These are phyloP conservation scores for Machaerirhynchus nigripectus DNA, from an alignment of 2,113 vertebrate genomes.

Conservation along the genomic window DNA sequence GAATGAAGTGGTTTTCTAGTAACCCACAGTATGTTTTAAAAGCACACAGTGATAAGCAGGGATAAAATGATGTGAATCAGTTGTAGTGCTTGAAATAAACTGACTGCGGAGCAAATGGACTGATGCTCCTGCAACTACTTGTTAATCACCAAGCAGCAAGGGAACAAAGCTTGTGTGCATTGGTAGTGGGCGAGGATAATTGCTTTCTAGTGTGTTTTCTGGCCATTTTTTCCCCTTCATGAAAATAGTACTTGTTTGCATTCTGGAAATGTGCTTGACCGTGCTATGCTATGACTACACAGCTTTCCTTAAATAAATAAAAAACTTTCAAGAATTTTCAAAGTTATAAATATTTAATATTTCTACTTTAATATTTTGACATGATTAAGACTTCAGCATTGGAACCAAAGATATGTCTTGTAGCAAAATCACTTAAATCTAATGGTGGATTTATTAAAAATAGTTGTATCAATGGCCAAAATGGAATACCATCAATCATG, in stretches of 20 bases:
- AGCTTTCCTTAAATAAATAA: neutral
- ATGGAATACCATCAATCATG: neutral
- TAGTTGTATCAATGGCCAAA: neutral
- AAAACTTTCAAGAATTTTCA: neutral
- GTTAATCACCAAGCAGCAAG: neutral
- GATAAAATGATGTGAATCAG: neutral
- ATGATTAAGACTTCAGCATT: neutral
- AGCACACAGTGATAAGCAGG: neutral
- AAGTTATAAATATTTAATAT: neutral
- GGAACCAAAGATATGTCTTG: neutral
- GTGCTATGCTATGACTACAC: neutral
- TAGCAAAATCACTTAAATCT: neutral
- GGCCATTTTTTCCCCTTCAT: neutral
- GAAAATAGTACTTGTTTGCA: neutral
- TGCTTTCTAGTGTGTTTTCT: neutral
- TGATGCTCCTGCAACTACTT: neutral
- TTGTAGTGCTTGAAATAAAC: neutral
- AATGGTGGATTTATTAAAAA: neutral
- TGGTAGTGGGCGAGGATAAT: neutral
- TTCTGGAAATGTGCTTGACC: neutral
- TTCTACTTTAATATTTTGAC: neutral
- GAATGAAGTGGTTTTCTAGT: neutral
- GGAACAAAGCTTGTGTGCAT: neutral
- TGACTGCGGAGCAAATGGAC: neutral
- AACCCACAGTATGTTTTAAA: neutral